Conservation (phyloP, 1,140 invertebrate species). For the Drosophila ananassae region DNA sequence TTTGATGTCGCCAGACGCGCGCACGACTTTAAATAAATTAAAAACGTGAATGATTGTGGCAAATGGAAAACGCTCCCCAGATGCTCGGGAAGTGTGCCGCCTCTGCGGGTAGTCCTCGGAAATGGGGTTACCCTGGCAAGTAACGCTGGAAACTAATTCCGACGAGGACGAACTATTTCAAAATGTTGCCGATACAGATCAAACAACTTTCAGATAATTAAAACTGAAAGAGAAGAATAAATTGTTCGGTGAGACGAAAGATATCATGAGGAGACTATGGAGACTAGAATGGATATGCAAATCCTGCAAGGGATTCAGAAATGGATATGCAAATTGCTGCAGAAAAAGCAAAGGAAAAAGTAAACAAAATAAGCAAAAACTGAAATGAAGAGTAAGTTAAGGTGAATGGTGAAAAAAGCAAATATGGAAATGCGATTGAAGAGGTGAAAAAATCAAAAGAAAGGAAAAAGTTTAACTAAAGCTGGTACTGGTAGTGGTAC, state of each 20-base stretch:
- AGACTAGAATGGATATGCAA: slow-evolving; percentile 30
- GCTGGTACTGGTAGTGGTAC: neutral
- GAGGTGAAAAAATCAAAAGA: neutral
- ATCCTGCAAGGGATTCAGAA: slow-evolving; percentile 34
- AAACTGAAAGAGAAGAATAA: slow-evolving; percentile 46
- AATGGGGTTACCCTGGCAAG: neutral
- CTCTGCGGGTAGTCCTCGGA: neutral
- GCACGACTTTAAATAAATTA: slow-evolving; percentile 72
- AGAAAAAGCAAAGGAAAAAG: slow-evolving; percentile 28
- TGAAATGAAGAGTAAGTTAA: slow-evolving; percentile 26
- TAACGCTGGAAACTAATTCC: slow-evolving; percentile 23
- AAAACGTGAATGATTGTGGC: slow-evolving; percentile 38
- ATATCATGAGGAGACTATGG: slow-evolving; percentile 12
- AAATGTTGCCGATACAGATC: slow-evolving; percentile 36
- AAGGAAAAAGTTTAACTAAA: neutral
- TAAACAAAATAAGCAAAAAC: slow-evolving; percentile 30
- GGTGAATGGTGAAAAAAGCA: slow-evolving; percentile 17
- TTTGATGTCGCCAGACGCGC: slow-evolving; percentile 55
- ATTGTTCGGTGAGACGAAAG: slow-evolving; percentile 34
- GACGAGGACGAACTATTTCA: slow-evolving; percentile 27
- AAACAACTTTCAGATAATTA: slow-evolving; percentile 52
- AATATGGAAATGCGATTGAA: slow-evolving; percentile 33
- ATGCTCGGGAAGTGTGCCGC: slow-evolving; percentile 19
- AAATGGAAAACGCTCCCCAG: slow-evolving; percentile 28
- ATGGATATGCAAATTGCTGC: slow-evolving; percentile 47